phyloP scores from a whole-genome alignment of 2,888 invertebrate species.

The Steinernema scapterisci region DNA sequence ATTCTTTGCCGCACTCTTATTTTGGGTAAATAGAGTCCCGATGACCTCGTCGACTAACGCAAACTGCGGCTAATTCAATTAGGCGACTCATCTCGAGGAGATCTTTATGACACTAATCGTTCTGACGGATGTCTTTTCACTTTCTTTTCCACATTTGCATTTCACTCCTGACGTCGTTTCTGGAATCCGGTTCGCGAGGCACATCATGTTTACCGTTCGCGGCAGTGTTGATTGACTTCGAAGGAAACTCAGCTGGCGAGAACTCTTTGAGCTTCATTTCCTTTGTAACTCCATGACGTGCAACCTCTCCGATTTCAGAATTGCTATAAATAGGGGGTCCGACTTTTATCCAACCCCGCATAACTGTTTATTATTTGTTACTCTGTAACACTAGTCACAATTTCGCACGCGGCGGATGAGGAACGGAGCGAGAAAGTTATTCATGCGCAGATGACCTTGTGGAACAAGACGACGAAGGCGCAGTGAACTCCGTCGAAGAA shows the following conservation, averaged over 20 bases:
- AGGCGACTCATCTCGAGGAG: neutral
- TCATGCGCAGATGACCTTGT: conserved; percentile 23
- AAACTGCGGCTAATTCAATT: conserved; percentile 20
- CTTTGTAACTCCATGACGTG: too few species aligned
- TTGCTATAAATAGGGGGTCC: too few species aligned
- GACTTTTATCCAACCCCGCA: too few species aligned
- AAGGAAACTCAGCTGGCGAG: too few species aligned
- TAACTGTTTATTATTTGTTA: too few species aligned
- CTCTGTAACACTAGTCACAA: too few species aligned
- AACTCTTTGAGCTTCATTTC: too few species aligned
- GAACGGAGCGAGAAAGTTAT: neutral
- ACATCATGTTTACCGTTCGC: neutral
- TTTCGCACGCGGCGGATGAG: neutral
- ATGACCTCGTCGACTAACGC: neutral
- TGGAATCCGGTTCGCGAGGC: neutral
- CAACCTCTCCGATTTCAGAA: too few species aligned
- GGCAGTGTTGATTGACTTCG: too few species aligned
- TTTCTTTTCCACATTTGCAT: neutral
- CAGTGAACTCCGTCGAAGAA: neutral
- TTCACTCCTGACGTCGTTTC: neutral
- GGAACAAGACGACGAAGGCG: too few species aligned
- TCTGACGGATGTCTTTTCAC: neutral
- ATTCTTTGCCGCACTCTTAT: too few species aligned
- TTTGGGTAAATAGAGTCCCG: too few species aligned
- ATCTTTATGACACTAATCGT: neutral